These are phyloP conservation scores for Palythoa heliodiscus DNA, from an alignment of 92 coral and sea anemone genomes.

Conservation along the genomic window DNA sequence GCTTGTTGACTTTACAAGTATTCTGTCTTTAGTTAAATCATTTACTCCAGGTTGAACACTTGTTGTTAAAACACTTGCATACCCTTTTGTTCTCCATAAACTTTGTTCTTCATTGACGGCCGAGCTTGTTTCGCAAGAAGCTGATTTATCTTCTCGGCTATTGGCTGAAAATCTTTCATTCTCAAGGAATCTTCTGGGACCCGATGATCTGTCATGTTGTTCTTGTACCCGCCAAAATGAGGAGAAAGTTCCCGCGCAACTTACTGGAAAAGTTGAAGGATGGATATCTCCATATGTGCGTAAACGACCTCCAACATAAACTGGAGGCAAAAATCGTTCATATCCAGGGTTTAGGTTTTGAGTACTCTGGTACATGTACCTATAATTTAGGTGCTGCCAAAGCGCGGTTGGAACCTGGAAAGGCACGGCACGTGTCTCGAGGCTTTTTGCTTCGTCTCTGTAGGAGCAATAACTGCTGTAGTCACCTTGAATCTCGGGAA, in stretches of 20 bases:
- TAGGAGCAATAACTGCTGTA: slow-evolving; percentile 7
- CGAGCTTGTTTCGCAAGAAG: background rate
- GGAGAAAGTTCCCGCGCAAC: background rate
- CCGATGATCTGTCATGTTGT: background rate
- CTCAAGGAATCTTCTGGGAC: background rate
- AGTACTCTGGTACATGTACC: background rate
- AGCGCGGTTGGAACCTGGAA: slow-evolving; percentile 10
- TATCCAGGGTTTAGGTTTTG: slow-evolving; percentile 17
- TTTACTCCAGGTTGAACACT: background rate
- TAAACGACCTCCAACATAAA: slow-evolving; percentile 21
- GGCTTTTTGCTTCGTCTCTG: slow-evolving; percentile 14
- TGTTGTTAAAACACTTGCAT: background rate
- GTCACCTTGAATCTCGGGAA: slow-evolving; percentile 17
- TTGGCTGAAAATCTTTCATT: background rate
- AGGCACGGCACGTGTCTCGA: slow-evolving; percentile 18
- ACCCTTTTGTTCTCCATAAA: background rate
- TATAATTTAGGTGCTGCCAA: slow-evolving; percentile 33
- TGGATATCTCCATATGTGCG: background rate
- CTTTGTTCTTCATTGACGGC: background rate
- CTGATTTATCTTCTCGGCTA: background rate
- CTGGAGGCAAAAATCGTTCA: slow-evolving; percentile 29
- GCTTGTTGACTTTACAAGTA: slow-evolving; percentile 9
- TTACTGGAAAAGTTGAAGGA: slow-evolving; percentile 6
- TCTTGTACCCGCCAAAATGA: slow-evolving; percentile 11
- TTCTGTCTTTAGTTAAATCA: slow-evolving; percentile 3